Conservation (phyloP, 2,888 invertebrate genomes). For the Zygaena filipendulae region DNA sequence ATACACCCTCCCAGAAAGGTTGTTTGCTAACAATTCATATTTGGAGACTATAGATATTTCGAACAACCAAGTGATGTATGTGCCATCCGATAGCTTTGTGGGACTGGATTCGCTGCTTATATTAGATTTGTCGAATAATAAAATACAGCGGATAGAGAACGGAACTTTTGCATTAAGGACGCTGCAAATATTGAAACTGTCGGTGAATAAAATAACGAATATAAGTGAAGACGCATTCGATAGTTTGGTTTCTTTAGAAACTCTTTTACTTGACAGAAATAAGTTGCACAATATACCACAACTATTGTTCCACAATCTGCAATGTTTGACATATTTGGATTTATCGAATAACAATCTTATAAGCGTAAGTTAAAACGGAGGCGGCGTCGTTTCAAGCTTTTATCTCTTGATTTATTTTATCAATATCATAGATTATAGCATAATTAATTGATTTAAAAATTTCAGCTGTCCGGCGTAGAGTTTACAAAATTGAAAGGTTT, state of each 20-base stretch:
- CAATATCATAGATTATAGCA: too few species aligned
- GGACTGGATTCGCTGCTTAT: constrained; percentile 71
- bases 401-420: too few species aligned
- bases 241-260: constrained; percentile 57
- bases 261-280: constrained; percentile 66
- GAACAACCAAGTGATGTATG: constrained; percentile 69
- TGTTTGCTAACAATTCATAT: constrained; percentile 69
- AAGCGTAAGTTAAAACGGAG: constrained; percentile 37
- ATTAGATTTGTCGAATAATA: constrained; percentile 77
- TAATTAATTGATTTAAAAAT: constrained; percentile 14
- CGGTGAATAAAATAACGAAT: constrained; percentile 73
- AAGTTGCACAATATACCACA: constrained; percentile 55
- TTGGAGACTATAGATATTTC: constrained; percentile 74
- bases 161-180: constrained; percentile 67
- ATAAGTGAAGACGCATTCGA: constrained; percentile 68
- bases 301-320: constrained; percentile 54
- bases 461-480: constrained; percentile 65
- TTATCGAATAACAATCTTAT: constrained; percentile 64
- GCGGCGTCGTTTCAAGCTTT: background rate
- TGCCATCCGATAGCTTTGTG: constrained; percentile 69
- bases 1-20: constrained; percentile 59
- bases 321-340: constrained; percentile 61
- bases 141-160: constrained; percentile 68
- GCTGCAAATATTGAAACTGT: constrained; percentile 73
- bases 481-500: constrained; percentile 65